Conservation (phyloP, 2,888 invertebrate genomes). For the Epirrhoe alternata region DNA sequence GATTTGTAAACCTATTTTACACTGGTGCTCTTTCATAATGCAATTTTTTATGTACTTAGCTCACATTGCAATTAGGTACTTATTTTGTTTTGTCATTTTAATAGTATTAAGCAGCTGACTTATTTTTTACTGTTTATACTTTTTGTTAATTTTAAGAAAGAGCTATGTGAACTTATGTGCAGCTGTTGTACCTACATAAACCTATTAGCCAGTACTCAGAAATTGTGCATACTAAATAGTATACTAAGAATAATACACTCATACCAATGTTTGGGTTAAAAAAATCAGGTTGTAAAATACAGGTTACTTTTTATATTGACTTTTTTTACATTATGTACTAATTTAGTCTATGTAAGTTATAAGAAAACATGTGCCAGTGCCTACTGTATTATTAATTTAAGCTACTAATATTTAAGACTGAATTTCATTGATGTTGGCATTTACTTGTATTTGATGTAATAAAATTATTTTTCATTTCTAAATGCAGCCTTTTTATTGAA, state of each 20-base stretch:
- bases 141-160: background rate
- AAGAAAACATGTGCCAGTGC: conserved; percentile 77
- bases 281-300: conserved; percentile 56
- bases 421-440: conserved; percentile 74
- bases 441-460: conserved; percentile 67
- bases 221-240: background rate
- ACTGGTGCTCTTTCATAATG: conserved; percentile 33
- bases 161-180: background rate
- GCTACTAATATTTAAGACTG: conserved; percentile 79
- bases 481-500: background rate
- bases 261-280: conserved; percentile 10
- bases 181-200: conserved; percentile 3
- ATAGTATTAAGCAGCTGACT: background rate
- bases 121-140: background rate
- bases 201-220: background rate
- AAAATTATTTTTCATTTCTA: conserved; percentile 51
- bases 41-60: background rate
- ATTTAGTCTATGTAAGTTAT: conserved; percentile 51
- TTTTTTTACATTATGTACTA: conserved; percentile 43
- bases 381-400: conserved; percentile 72
- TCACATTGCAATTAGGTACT: background rate
- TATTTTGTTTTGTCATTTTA: background rate
- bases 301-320: conserved; percentile 51
- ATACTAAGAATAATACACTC: background rate
- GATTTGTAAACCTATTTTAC: conserved; percentile 12